phyloP scores from a whole-genome alignment of 2,888 invertebrate genomes.

The Orthonychiurus folsomi region DNA sequence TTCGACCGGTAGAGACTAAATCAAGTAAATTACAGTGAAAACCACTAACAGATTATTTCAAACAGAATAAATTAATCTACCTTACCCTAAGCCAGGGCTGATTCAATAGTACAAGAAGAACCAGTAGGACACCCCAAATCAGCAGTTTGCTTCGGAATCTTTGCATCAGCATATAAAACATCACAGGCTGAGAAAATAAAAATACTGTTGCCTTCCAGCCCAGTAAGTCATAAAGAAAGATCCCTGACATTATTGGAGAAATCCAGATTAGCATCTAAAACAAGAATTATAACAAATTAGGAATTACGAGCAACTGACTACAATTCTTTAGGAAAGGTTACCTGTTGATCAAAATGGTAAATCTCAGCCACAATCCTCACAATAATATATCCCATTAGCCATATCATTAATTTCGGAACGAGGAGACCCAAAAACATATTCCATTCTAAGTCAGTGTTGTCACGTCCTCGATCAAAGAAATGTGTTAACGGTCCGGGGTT shows the following conservation, averaged over 20 bases:
- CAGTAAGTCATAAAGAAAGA: constrained; percentile 48
- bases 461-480: constrained; percentile 52
- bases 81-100: constrained; percentile 41
- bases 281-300: constrained; percentile 2
- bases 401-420: constrained; percentile 20
- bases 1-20: background rate
- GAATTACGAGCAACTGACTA: too few relatives aligned
- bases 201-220: constrained; percentile 47
- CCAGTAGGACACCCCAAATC: constrained; percentile 53
- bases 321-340: background rate
- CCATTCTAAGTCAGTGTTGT: constrained; percentile 66
- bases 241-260: constrained; percentile 45
- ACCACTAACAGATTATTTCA: too few relatives aligned
- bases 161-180: constrained; percentile 49
- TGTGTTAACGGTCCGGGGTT: constrained; percentile 51
- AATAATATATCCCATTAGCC: constrained; percentile 22
- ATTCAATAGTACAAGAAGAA: constrained; percentile 50
- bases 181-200: constrained; percentile 52
- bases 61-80: too few relatives aligned
- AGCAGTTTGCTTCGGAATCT: constrained; percentile 46
- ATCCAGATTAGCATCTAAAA: constrained; percentile 18
- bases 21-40: too few relatives aligned
- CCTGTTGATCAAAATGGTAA: background rate
- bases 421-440: constrained; percentile 45
- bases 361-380: background rate